Percentiles rank a stretch among this genome's conserved stretches.
phyloP scores from a whole-genome alignment of 1,140 invertebrate genomes.

The Nomia melanderi region DNA sequence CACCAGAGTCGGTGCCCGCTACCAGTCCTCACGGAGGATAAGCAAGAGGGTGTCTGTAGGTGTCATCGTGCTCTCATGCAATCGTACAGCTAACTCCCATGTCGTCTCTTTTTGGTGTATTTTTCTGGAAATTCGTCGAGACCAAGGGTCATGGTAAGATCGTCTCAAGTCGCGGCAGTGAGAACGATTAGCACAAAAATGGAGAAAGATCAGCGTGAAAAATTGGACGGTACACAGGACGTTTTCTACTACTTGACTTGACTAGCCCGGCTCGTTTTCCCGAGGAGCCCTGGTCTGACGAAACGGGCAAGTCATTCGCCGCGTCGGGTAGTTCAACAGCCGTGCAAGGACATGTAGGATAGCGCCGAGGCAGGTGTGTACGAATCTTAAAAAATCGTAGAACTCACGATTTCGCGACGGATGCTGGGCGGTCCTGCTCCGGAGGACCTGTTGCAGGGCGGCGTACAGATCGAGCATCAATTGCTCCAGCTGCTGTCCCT shows the following conservation, averaged over 20 bases:
- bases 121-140: slow-evolving; percentile 8
- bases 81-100: background rate
- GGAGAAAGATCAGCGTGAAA: background rate
- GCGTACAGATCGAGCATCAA: slow-evolving; percentile 77
- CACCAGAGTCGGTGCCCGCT: background rate
- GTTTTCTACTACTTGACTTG: no score
- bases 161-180: background rate
- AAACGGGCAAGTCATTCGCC: background rate
- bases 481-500: slow-evolving; percentile 75
- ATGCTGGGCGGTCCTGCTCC: slow-evolving; percentile 73
- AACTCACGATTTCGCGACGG: slow-evolving; percentile 79
- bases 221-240: background rate
- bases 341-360: slow-evolving; percentile 5
- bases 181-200: background rate
- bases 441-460: slow-evolving; percentile 76
- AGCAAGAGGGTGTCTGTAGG: background rate
- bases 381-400: slow-evolving; percentile 29
- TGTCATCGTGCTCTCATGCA: background rate
- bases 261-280: background rate
- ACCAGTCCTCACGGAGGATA: background rate
- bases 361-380: background rate
- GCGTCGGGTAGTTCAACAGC: background rate
- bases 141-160: background rate
- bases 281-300: background rate
- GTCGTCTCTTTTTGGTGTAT: background rate